Conservation (phyloP, 2,888 invertebrate genomes). For the Brachyptera risi region DNA sequence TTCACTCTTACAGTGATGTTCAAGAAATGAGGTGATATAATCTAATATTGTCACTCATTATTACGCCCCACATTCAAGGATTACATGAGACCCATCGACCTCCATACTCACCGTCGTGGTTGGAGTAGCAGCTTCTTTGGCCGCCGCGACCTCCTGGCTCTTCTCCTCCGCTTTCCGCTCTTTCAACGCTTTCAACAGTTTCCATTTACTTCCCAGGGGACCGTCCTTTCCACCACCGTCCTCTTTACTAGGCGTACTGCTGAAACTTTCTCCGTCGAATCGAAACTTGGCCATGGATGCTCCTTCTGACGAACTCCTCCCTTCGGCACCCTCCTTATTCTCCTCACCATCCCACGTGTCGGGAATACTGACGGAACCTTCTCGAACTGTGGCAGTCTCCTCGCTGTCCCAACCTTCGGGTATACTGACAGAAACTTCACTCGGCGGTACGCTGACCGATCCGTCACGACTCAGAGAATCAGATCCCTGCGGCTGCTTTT, state of each 20-base stretch:
- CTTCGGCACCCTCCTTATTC: constrained; percentile 39
- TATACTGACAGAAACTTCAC: constrained; percentile 45
- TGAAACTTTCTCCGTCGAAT: constrained; percentile 42
- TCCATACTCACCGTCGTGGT: constrained; percentile 21
- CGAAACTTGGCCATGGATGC: constrained; percentile 47
- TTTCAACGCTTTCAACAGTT: constrained; percentile 81
- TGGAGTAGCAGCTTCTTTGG: constrained; percentile 51
- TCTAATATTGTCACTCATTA: too few relatives aligned
- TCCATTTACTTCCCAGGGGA: constrained; percentile 82
- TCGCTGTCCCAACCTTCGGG: constrained; percentile 46
- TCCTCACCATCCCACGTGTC: constrained; percentile 34
- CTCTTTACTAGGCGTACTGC: constrained; percentile 38
- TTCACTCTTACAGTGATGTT: too few relatives aligned
- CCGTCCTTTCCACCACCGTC: constrained; percentile 47
- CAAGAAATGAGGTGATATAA: too few relatives aligned
- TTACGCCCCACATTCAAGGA: too few relatives aligned
- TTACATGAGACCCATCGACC: background rate
- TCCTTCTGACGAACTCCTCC: constrained; percentile 34
- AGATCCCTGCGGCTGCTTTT: constrained; percentile 42
- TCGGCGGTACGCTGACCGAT: constrained; percentile 45
- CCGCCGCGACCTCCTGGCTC: constrained; percentile 62
- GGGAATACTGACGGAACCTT: constrained; percentile 37
- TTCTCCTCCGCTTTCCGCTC: constrained; percentile 87
- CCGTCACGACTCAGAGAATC: constrained; percentile 45
- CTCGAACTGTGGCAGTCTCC: constrained; percentile 42